These are phyloP conservation scores for Tricholaema leucomelas DNA, from an alignment of 2,113 vertebrate species.

Conservation along the genomic window DNA sequence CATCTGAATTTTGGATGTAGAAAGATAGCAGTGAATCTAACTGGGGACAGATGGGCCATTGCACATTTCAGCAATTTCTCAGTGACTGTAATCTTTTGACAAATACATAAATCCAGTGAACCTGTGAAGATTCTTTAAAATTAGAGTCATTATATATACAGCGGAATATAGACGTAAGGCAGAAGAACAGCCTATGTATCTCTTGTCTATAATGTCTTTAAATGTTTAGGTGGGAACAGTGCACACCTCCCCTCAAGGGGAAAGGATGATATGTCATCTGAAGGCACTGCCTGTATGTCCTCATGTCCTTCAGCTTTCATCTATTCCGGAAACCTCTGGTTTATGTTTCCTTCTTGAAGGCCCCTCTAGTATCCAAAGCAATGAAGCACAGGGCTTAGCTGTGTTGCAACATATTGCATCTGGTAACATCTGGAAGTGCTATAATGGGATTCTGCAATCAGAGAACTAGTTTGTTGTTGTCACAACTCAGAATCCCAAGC, in stretches of 20 bases:
- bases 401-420: background rate
- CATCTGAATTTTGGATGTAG: constrained; percentile 4
- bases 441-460: background rate
- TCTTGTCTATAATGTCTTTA: background rate
- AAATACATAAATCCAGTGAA: constrained; percentile 18
- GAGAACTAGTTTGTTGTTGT: background rate
- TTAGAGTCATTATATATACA: background rate
- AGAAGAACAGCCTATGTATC: background rate
- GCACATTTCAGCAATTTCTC: background rate
- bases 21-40: background rate
- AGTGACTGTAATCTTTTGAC: background rate
- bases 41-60: background rate
- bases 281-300: background rate
- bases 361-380: background rate
- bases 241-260: background rate
- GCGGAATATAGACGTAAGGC: background rate
- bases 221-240: background rate
- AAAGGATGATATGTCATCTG: background rate
- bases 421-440: background rate
- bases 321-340: background rate
- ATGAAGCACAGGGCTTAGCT: background rate
- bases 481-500: too few relatives aligned
- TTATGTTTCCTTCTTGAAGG: background rate
- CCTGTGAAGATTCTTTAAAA: background rate
- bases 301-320: background rate